Conservation (phyloP, 2,797 vertebrate genomes). For the Rhincodon typus region DNA sequence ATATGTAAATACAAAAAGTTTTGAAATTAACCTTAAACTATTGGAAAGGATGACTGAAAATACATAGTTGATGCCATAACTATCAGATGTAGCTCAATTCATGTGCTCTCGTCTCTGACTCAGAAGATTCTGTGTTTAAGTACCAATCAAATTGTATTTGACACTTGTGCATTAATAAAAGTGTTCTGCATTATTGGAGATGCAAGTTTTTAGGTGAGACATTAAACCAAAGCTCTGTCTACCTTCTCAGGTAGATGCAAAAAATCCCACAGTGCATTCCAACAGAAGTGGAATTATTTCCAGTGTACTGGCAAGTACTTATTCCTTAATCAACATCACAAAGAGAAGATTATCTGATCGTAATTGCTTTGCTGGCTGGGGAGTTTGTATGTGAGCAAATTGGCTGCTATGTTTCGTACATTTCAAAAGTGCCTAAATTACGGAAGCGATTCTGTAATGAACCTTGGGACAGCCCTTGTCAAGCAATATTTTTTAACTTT, state of each 20-base stretch:
- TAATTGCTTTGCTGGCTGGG: too few relatives aligned
- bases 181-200: neutral
- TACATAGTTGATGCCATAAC: neutral
- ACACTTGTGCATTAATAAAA: neutral
- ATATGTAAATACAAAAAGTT: neutral
- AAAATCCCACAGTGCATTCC: neutral
- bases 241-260: neutral
- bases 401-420: neutral
- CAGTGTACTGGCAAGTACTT: too few relatives aligned
- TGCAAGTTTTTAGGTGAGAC: neutral
- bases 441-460: neutral
- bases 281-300: neutral
- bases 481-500: neutral
- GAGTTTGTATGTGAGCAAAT: too few relatives aligned
- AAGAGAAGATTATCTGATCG: too few relatives aligned
- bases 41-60: neutral
- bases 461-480: neutral
- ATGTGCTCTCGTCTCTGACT: neutral
- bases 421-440: neutral
- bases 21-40: neutral
- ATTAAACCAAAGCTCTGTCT: neutral
- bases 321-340: too few relatives aligned
- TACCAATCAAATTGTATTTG: neutral
- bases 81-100: neutral
- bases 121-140: neutral